Evolutionary conservation across 2,888 invertebrate genomes (phyloP).

Genomic region (Drosophila monieri): DNA sequence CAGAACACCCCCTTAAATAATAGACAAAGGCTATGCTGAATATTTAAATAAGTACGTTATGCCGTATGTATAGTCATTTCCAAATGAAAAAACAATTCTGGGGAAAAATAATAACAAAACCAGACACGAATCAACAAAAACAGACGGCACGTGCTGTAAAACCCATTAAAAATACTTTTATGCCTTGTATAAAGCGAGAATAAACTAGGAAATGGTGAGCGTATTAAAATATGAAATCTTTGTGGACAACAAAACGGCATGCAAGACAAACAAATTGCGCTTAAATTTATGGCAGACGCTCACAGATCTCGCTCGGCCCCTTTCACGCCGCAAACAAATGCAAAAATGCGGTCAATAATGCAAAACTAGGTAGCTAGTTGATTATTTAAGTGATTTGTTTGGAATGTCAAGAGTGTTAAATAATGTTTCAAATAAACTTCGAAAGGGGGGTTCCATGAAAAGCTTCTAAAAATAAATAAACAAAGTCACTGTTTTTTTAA

Average conservation of each 20-base stretch:
- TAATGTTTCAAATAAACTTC: too few species aligned
- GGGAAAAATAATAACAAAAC: slow-evolving; percentile 32
- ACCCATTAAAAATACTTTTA: slow-evolving; percentile 68
- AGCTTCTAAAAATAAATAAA: neutral
- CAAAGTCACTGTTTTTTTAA: neutral
- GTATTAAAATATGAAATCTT: slow-evolving; percentile 69
- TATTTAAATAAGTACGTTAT: slow-evolving; percentile 11
- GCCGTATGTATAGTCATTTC: neutral
- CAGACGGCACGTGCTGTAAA: slow-evolving; percentile 73
- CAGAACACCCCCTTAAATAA: too few species aligned
- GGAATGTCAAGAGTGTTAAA: too few species aligned
- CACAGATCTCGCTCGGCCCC: slow-evolving; percentile 27
- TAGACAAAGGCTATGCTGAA: slow-evolving; percentile 30
- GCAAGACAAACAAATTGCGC: slow-evolving; percentile 69
- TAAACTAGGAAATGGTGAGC: slow-evolving; percentile 26
- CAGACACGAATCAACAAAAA: slow-evolving; percentile 51
- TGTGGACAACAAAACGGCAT: slow-evolving; percentile 71
- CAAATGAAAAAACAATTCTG: slow-evolving; percentile 7
- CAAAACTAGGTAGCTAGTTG: too few species aligned
- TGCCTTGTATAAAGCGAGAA: slow-evolving; percentile 34
- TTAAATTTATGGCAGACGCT: slow-evolving; percentile 63
- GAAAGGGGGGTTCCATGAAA: neutral
- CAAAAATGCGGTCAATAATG: slow-evolving; percentile 26
- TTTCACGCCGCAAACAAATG: slow-evolving; percentile 43
- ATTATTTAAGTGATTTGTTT: too few species aligned